These are phyloP conservation scores for Murina feae DNA, from an alignment of 2,113 vertebrate genomes.

Conservation along the genomic window DNA sequence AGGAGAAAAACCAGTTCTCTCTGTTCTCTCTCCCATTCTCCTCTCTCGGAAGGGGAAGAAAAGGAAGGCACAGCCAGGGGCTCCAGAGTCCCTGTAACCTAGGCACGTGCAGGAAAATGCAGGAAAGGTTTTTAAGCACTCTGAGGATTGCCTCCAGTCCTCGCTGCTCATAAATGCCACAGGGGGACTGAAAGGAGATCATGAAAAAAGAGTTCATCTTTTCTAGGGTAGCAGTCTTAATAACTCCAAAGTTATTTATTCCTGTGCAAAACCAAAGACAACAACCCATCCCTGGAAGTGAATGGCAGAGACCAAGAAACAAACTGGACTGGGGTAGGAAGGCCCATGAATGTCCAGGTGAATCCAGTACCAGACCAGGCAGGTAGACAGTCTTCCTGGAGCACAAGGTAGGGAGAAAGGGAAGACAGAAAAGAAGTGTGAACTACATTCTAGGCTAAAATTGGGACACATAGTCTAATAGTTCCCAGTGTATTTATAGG, in stretches of 20 bases:
- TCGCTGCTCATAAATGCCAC: neutral
- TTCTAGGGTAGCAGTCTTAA: neutral
- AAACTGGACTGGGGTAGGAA: neutral
- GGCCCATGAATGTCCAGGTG: rapidly evolving
- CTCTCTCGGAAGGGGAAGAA: neutral
- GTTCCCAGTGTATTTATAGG: neutral
- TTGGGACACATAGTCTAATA: neutral
- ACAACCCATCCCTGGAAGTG: neutral
- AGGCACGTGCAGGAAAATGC: neutral
- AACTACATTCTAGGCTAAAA: constrained; percentile 14
- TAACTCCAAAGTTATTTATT: neutral
- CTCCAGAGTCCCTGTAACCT: neutral
- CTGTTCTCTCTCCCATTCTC: neutral
- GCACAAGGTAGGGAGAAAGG: neutral
- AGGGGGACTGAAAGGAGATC: neutral
- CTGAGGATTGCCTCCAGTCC: neutral
- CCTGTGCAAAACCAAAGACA: neutral
- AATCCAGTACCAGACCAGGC: neutral
- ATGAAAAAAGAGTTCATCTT: neutral
- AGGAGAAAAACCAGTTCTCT: neutral
- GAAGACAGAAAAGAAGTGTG: neutral
- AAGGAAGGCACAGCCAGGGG: neutral
- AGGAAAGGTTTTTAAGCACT: neutral
- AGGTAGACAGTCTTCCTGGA: neutral
- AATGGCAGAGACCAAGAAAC: neutral